phyloP scores from a whole-genome alignment of 1,140 invertebrate genomes.

The Procambarus virginalis region DNA sequence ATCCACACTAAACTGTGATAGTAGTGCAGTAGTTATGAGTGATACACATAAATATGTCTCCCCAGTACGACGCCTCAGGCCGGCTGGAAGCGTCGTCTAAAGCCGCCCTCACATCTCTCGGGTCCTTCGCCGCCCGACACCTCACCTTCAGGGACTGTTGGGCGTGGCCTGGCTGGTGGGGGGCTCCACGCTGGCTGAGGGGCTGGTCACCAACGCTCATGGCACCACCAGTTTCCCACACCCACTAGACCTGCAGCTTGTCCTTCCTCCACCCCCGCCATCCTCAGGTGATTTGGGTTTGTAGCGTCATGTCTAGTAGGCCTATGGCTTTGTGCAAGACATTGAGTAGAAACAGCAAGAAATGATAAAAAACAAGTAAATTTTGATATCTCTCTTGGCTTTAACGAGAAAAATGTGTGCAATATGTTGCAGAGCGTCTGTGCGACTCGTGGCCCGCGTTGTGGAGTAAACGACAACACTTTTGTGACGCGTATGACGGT shows the following conservation, averaged over 20 bases:
- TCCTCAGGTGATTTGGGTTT: no score
- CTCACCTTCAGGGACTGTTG: constrained; percentile 25
- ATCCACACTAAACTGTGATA: no score
- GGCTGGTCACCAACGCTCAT: constrained; percentile 15
- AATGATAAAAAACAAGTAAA: neutral
- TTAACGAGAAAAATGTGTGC: no score
- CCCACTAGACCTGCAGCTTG: neutral
- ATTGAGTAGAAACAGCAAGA: neutral
- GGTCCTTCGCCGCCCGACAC: constrained; percentile 24
- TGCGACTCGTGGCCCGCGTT: constrained; percentile 29
- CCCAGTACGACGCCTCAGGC: constrained; percentile 17
- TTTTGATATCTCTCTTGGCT: no score
- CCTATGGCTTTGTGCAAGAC: no score
- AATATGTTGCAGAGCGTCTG: neutral
- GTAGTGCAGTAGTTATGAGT: no score
- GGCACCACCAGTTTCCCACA: neutral
- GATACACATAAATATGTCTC: no score
- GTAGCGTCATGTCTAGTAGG: no score
- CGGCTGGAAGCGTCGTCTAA: neutral
- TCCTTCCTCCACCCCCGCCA: neutral
- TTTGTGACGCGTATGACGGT: constrained; percentile 53
- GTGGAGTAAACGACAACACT: constrained; percentile 42
- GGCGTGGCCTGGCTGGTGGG: constrained; percentile 44
- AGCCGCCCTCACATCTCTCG: neutral
- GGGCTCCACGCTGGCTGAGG: constrained; percentile 35